These are phyloP conservation scores for Oncorhynchus keta DNA, from an alignment of 2,113 vertebrate genomes.

Conservation along the genomic window DNA sequence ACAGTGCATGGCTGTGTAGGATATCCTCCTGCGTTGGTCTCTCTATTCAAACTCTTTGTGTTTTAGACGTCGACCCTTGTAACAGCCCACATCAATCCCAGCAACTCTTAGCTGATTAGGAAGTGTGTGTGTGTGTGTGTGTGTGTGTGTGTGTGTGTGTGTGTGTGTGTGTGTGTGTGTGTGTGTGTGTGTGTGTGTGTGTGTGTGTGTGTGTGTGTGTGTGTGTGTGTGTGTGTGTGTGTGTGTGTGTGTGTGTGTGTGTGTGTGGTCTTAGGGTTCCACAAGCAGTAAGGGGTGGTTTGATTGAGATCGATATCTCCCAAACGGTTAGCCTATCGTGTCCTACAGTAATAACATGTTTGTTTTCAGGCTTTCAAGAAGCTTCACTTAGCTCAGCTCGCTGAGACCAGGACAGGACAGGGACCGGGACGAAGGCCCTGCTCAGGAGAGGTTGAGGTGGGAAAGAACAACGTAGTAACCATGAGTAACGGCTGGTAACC, in stretches of 20 bases:
- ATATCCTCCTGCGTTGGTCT: slow-evolving; percentile 14
- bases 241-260: not conserved
- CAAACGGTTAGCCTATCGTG: not conserved
- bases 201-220: not conserved
- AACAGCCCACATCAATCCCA: slow-evolving; percentile 30
- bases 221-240: not conserved
- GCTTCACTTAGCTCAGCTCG: too few species aligned
- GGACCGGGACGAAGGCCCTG: too few species aligned
- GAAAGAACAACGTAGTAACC: too few species aligned
- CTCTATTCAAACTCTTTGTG: slow-evolving; percentile 36
- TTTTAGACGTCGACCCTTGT: slow-evolving; percentile 31
- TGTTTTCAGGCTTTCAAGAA: not conserved
- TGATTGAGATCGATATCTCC: not conserved
- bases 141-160: not conserved
- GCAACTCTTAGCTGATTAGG: slow-evolving; percentile 18
- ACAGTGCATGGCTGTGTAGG: not conserved
- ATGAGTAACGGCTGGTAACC: too few species aligned
- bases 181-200: not conserved
- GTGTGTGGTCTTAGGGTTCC: not conserved
- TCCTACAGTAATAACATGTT: too few species aligned
- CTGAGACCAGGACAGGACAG: too few species aligned
- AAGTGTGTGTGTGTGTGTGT: not conserved
- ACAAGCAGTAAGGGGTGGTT: too few species aligned
- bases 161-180: not conserved
- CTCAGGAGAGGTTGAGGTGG: too few species aligned